Evolutionary conservation across 2,797 vertebrate genomes (phyloP), one percentile per base, ranked within the genome.

Genomic region (Bradypodion ventrale): DNA sequence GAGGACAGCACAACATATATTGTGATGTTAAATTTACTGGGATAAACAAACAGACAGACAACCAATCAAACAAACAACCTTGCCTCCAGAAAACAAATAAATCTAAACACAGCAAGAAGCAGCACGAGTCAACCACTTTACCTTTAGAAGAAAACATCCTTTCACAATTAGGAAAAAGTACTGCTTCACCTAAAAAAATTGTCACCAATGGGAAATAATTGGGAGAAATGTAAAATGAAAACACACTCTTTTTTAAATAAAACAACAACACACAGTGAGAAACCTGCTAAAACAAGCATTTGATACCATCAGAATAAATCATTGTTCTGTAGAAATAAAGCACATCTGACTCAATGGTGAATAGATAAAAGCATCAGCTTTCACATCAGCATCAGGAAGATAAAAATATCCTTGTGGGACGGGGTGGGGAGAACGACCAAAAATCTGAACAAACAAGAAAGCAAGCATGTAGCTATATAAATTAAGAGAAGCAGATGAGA

Each of bases 31-130:
- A 90, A 88, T 74, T n/a, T 78, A 65, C 52, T 44, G 29, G 35
- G 68, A 85, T 63, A 90, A 87, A 88, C 56, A 81, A 66, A 77
- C 85, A 86, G 52, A 0, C 5, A 90, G 86, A 87, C 56, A 81
- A 66, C 72, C 85, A 86, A 52, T 0, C 6, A 70, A 85, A 40
- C n/a, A 82, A 73, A 91, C 89, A 32, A 70, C 59, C 2, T 82
- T 83, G 42, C 52, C 81, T 91, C 89, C 81, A 83, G 62, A 63
- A n/a, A 62, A 8, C 1, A 68, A 44, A 83, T 87, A 89, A 85
- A 90, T 81, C 56, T 32, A 77, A 90, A 84, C 21, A 1, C 75
- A 80, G 27, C 52, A 82, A 46, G 25, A 37, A 62, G 62, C 15
- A 46, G 29, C 49, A 49, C 80, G 32, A 29, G 60, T 85, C 73